Conservation (phyloP, 2,113 vertebrate genomes). For the Chaetops frenatus region DNA sequence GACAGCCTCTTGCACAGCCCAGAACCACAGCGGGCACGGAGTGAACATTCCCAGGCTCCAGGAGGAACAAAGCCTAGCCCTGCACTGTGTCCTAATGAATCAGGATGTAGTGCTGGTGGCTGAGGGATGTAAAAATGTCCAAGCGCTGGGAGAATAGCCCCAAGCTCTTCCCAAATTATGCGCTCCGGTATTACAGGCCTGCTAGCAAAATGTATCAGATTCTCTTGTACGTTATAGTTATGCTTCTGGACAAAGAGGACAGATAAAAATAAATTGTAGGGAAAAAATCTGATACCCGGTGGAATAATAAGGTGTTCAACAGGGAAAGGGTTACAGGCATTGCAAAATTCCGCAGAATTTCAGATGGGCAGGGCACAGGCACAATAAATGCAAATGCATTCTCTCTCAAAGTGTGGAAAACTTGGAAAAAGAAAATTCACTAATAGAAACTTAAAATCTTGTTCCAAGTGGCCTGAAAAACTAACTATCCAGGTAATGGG, state of each 20-base stretch:
- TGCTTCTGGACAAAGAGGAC: neutral
- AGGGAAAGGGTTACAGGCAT: neutral
- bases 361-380: neutral
- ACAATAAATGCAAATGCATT: neutral
- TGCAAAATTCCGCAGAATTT: neutral
- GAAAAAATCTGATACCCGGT: constrained; percentile 21
- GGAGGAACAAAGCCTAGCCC: neutral
- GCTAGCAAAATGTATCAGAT: constrained; percentile 27
- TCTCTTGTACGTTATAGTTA: neutral
- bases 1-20: neutral
- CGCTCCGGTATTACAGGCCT: constrained; percentile 24
- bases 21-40: neutral
- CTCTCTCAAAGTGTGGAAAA: neutral
- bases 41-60: neutral
- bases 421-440: neutral
- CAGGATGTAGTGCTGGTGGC: constrained; percentile 1
- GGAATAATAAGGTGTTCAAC: neutral
- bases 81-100: neutral
- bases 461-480: neutral
- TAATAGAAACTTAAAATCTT: neutral
- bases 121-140: constrained; percentile 25
- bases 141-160: constrained; percentile 18
- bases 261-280: neutral
- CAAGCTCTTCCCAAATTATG: constrained; percentile 40
- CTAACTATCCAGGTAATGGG: neutral